Conservation (phyloP, 2,113 vertebrate genomes). For the Hassar affinis region DNA sequence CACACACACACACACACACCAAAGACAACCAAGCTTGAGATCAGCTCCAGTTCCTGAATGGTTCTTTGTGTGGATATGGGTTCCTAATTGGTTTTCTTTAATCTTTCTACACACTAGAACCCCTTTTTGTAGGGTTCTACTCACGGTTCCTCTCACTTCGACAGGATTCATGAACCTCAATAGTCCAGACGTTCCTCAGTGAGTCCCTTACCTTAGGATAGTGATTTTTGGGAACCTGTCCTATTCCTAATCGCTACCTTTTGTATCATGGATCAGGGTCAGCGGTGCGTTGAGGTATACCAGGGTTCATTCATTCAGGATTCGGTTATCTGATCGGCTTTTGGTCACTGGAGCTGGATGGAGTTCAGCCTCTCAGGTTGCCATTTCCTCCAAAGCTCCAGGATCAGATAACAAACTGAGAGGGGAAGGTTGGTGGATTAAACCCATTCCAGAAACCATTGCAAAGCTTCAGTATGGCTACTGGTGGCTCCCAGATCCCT, state of each 20-base stretch:
- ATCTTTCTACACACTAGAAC: no score
- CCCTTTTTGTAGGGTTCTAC: neutral
- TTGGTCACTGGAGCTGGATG: neutral
- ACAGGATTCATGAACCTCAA: neutral
- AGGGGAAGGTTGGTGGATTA: neutral
- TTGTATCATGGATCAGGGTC: neutral
- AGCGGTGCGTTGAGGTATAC: neutral
- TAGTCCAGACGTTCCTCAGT: neutral
- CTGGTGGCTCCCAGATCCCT: neutral
- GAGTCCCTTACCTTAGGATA: no score
- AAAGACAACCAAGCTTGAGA: neutral
- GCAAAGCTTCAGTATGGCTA: neutral
- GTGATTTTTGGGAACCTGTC: neutral
- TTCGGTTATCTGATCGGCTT: neutral
- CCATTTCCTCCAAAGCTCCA: neutral
- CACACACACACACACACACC: slow-evolving; percentile 1
- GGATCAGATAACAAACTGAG: neutral
- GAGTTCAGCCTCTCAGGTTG: slow-evolving; percentile 23
- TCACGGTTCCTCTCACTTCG: neutral
- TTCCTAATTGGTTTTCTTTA: no score
- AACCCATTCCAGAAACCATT: neutral
- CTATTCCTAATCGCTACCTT: neutral
- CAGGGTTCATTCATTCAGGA: neutral
- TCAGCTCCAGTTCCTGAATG: neutral
- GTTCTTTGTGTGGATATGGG: neutral